Evolutionary conservation across 2,113 vertebrate species (phyloP).

Genomic region (Vicugna pacos): DNA sequence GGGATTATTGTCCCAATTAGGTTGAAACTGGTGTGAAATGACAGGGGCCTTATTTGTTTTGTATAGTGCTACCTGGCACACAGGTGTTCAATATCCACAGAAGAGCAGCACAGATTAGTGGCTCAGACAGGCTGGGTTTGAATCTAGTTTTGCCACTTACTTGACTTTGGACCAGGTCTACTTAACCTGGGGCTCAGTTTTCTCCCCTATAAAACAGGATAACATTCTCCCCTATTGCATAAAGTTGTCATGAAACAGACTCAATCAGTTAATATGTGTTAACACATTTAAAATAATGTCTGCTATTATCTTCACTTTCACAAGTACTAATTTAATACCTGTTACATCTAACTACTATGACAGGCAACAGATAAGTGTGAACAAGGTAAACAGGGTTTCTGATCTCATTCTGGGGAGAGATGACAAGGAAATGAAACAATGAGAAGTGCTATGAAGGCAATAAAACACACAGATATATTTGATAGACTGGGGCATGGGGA

Average conservation of each 20-base stretch:
- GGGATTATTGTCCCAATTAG: background rate
- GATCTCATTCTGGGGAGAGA: background rate
- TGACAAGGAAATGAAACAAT: background rate
- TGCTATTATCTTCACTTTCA: background rate
- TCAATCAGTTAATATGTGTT: background rate
- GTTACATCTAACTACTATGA: background rate
- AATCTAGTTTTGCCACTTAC: conserved; percentile 13
- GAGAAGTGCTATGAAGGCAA: background rate
- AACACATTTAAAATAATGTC: background rate
- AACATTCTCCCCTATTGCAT: background rate
- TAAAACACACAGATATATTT: background rate
- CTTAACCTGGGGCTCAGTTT: conserved; percentile 2
- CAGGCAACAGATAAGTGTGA: background rate
- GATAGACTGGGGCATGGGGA: background rate
- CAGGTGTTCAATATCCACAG: background rate
- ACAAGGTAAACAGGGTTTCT: background rate
- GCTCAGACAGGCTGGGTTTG: background rate
- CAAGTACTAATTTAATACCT: background rate
- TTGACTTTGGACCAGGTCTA: background rate
- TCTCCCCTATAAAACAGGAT: background rate
- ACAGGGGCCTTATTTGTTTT: background rate
- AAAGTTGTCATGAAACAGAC: background rate
- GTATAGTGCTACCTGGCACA: background rate
- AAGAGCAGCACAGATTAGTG: background rate
- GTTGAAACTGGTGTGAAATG: background rate